Conservation (phyloP, 2,797 vertebrate species). For the Fringilla coelebs region DNA sequence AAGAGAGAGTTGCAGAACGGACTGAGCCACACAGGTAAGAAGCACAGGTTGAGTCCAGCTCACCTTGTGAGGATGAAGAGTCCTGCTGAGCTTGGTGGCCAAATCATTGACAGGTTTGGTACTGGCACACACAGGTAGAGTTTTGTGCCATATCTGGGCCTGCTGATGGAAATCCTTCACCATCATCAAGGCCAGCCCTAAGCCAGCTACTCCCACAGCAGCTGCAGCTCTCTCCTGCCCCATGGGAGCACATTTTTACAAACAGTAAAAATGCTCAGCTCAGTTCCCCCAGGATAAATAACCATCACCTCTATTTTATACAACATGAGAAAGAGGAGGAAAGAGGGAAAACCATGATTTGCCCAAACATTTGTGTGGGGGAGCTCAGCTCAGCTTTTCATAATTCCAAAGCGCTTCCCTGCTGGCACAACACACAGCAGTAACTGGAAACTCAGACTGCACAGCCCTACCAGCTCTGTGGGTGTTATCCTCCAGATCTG, state of each 20-base stretch:
- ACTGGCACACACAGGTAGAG: not conserved
- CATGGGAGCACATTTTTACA: not conserved
- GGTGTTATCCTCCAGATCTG: not conserved
- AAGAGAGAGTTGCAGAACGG: conserved; percentile 58
- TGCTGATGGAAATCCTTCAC: not conserved
- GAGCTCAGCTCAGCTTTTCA: not conserved
- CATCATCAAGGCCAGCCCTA: not conserved
- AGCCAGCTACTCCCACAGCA: not conserved
- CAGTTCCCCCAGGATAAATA: not conserved
- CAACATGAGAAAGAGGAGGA: not conserved
- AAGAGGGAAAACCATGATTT: not conserved
- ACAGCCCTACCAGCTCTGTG: not conserved
- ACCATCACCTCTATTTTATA: not conserved
- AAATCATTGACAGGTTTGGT: not conserved
- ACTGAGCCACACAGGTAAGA: conserved; percentile 15
- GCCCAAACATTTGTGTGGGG: not conserved
- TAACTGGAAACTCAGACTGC: not conserved
- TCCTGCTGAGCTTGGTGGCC: not conserved
- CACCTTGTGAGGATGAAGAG: not conserved
- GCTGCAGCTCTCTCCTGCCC: not conserved
- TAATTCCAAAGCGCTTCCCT: not conserved
- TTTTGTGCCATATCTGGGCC: not conserved
- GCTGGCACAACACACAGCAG: not conserved
- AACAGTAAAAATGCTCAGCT: not conserved
- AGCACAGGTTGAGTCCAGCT: not conserved